A percentile compares a stretch with the other conserved stretches of the same genome.
These are phyloP conservation scores for Whitmania pigra DNA, from an alignment of 1,140 invertebrate species.

Conservation along the genomic window DNA sequence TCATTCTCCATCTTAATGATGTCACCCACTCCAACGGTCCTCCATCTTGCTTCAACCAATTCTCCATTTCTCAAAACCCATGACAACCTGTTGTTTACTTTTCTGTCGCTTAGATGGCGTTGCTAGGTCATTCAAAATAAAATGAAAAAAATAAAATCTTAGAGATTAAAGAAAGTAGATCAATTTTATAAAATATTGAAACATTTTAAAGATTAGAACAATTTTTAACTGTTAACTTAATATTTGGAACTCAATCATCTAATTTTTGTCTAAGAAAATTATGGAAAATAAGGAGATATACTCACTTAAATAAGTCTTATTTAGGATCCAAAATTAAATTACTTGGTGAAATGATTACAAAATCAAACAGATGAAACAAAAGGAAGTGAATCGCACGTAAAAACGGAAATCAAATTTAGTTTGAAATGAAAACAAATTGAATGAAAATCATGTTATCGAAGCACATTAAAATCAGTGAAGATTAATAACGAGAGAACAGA, in stretches of 20 bases:
- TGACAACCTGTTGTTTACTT: slow-evolving; percentile 39
- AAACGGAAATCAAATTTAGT: not conserved
- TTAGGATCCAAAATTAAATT: no score
- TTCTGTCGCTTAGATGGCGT: slow-evolving; percentile 39
- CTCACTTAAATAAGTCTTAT: no score
- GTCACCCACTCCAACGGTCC: slow-evolving; percentile 73
- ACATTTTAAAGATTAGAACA: not conserved
- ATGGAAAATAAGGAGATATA: no score
- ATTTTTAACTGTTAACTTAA: no score
- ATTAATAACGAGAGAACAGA: not conserved
- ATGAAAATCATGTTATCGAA: not conserved
- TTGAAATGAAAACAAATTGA: not conserved
- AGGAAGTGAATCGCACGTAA: not conserved
- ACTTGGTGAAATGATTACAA: no score
- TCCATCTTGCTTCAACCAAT: slow-evolving; percentile 76
- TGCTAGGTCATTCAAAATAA: slow-evolving; percentile 29
- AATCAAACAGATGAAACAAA: no score
- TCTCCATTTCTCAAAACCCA: slow-evolving; percentile 51
- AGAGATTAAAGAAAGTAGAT: not conserved
- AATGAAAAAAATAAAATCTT: not conserved
- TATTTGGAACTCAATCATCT: not conserved
- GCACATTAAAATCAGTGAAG: not conserved
- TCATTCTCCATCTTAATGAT: slow-evolving; percentile 64
- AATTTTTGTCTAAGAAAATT: not conserved
- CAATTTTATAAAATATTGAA: not conserved